Percentiles rank a stretch among this genome's conserved stretches.
These are phyloP conservation scores for Spilarctia lutea DNA, from an alignment of 2,888 invertebrate genomes.

Conservation along the genomic window DNA sequence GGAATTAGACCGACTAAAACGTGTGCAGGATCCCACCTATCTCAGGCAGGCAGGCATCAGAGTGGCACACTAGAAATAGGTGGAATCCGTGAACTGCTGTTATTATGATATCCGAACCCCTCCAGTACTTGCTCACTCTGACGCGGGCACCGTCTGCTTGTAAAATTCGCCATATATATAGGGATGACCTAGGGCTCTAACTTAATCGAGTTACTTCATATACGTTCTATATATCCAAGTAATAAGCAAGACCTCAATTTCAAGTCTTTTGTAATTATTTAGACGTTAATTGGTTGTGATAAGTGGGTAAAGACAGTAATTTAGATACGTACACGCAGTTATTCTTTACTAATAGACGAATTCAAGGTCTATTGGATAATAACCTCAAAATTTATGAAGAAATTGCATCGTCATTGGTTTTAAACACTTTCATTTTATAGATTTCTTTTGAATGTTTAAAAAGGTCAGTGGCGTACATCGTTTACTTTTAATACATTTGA, in stretches of 20 bases:
- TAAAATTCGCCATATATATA: too few relatives aligned
- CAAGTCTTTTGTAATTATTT: not conserved
- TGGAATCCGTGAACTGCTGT: too few relatives aligned
- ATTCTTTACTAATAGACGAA: not conserved
- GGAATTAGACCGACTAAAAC: too few relatives aligned
- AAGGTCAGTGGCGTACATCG: not conserved
- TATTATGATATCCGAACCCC: too few relatives aligned
- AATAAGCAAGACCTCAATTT: not conserved
- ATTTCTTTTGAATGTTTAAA: not conserved
- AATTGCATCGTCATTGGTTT: slow-evolving; percentile 5
- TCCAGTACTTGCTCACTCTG: too few relatives aligned
- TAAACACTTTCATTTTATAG: slow-evolving; percentile 10
- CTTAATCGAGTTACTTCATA: not conserved
- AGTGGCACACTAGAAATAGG: too few relatives aligned
- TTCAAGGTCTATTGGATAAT: slow-evolving; percentile 13
- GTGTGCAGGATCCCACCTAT: too few relatives aligned
- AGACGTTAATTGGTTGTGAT: slow-evolving; percentile 16
- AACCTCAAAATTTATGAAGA: slow-evolving; percentile 4
- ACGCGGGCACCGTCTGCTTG: too few relatives aligned
- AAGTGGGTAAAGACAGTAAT: slow-evolving; percentile 1
- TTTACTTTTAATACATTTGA: not conserved
- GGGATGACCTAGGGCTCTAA: too few relatives aligned
- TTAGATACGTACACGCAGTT: not conserved
- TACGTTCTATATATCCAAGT: not conserved
- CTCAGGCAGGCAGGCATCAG: too few relatives aligned